Evolutionary conservation across 2,113 vertebrate species (phyloP).

Genomic region (Gnathonemus echidnorhynchus): DNA sequence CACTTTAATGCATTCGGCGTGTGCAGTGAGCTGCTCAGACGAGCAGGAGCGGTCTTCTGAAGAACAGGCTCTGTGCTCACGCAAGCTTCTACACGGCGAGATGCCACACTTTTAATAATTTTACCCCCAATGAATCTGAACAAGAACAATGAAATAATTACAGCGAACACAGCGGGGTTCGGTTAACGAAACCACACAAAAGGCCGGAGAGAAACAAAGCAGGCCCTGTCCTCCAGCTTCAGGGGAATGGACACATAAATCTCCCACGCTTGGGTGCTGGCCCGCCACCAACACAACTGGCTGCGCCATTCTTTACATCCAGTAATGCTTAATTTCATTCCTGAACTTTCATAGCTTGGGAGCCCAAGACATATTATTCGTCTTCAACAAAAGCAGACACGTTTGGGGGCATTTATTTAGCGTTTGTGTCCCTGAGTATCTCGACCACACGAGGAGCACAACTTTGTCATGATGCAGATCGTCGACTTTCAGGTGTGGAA

Average conservation of each 20-base stretch:
- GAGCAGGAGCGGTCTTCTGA: not conserved
- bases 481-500: not conserved
- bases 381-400: no score
- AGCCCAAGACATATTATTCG: not conserved
- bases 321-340: conserved; percentile 10
- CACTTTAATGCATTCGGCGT: conserved; percentile 23
- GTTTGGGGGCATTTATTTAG: not conserved
- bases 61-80: not conserved
- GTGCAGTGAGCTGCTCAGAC: not conserved
- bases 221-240: no score
- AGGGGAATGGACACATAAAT: not conserved
- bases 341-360: not conserved
- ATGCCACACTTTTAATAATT: not conserved
- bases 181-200: not conserved
- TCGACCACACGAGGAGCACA: not conserved
- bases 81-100: not conserved
- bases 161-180: not conserved
- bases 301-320: not conserved
- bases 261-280: not conserved
- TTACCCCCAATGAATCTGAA: conserved; percentile 1
- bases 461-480: not conserved
- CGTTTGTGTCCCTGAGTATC: not conserved
- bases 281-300: not conserved
- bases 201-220: not conserved
- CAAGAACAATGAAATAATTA: not conserved